Evolutionary conservation across 2,797 vertebrate species (phyloP).

Genomic region (Acridotheres tristis): DNA sequence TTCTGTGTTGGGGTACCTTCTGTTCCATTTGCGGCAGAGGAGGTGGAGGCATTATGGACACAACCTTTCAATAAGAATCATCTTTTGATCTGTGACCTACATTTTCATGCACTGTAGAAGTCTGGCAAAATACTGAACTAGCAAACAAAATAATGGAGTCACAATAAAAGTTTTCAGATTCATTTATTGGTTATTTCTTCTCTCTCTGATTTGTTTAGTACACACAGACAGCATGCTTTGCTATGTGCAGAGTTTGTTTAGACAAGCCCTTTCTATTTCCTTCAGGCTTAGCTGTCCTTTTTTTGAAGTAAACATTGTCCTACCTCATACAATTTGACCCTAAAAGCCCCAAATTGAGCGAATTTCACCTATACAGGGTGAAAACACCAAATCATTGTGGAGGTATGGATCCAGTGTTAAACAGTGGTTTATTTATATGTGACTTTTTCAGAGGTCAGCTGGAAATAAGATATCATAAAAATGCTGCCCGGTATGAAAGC

Average conservation of each 20-base stretch:
- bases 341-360: rapidly evolving
- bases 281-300: not conserved
- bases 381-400: not conserved
- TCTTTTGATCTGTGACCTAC: not conserved
- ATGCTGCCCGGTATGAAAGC: not conserved
- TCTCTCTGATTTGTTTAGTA: not conserved
- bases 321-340: not conserved
- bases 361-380: not conserved
- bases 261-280: not conserved
- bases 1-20: not conserved
- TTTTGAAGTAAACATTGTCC: not conserved
- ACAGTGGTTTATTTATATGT: not conserved
- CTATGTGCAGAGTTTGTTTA: not conserved
- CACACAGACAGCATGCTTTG: not conserved
- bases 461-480: not conserved
- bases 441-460: not conserved
- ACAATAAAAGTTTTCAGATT: not conserved
- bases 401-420: not conserved
- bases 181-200: not conserved
- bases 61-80: not conserved
- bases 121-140: not conserved
- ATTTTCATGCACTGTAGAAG: not conserved
- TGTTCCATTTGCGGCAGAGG: not conserved
- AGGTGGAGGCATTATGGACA: not conserved
- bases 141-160: not conserved